Percentiles rank a stretch among this genome's conserved stretches.
These are phyloP conservation scores for Vultur gryphus DNA, from an alignment of 2,797 vertebrate species.

Conservation along the genomic window DNA sequence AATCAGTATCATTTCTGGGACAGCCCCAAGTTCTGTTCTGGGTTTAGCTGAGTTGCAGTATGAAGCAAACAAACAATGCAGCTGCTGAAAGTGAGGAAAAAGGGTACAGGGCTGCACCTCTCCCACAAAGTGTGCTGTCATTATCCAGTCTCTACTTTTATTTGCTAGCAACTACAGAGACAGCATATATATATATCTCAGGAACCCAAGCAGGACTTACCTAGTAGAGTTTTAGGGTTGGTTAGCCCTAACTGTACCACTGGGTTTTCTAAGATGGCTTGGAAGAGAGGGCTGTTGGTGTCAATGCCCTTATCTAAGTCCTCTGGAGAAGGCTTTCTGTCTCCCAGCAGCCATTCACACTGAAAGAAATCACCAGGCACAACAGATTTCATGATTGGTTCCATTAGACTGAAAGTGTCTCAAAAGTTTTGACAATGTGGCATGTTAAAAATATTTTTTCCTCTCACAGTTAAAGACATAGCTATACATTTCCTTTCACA, in stretches of 20 bases:
- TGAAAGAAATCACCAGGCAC: constrained; percentile 64
- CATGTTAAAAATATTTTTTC: not conserved
- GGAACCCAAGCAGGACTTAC: constrained; percentile 69
- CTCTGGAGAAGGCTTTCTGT: constrained; percentile 94
- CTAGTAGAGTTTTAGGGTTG: constrained; percentile 95
- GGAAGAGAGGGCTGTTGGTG: constrained; percentile 92
- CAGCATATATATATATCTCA: not conserved
- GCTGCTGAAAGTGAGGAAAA: not conserved
- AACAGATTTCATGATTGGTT: not conserved
- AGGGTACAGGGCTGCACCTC: not conserved
- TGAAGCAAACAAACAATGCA: not conserved
- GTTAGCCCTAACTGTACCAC: constrained; percentile 96
- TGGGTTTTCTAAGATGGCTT: constrained; percentile 98
- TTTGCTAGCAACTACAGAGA: not conserved
- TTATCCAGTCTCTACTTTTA: not conserved
- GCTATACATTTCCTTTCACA: not conserved
- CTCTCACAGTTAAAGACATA: not conserved
- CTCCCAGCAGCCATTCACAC: constrained; percentile 98
- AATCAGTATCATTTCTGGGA: not conserved
- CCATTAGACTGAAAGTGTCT: not conserved
- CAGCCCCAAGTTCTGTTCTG: constrained; percentile 3
- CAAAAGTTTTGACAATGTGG: not conserved
- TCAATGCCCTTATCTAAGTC: constrained; percentile 97
- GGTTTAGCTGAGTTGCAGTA: not conserved
- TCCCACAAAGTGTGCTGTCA: not conserved